Evolutionary conservation across 2,888 invertebrate species (phyloP).

Genomic region (Teinopalpus imperialis): DNA sequence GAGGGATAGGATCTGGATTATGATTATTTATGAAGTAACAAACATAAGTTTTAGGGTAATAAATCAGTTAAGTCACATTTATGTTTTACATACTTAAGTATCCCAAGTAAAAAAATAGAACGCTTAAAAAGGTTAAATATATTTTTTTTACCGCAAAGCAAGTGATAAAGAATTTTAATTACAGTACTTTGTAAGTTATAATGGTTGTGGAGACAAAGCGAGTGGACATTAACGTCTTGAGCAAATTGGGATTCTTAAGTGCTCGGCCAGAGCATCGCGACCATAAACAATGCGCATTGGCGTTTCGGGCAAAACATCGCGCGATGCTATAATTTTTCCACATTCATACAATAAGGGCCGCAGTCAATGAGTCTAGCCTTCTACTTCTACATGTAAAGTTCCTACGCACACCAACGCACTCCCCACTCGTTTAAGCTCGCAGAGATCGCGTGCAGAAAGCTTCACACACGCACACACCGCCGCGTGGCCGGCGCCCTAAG

Average conservation of each 20-base stretch:
- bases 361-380: slow-evolving; percentile 82
- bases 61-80: no score
- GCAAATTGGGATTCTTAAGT: slow-evolving; percentile 76
- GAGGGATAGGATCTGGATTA: no score
- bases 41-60: no score
- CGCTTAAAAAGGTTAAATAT: no score
- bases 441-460: slow-evolving; percentile 80
- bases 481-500: slow-evolving; percentile 78
- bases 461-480: slow-evolving; percentile 74
- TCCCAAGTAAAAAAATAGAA: no score
- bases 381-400: slow-evolving; percentile 72
- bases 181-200: slow-evolving; percentile 67
- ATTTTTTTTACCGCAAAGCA: slow-evolving; percentile 11
- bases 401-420: slow-evolving; percentile 65
- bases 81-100: no score
- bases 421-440: slow-evolving; percentile 72
- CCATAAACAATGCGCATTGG: slow-evolving; percentile 75
- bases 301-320: slow-evolving; percentile 74
- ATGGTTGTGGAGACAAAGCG: slow-evolving; percentile 66
- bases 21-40: no score
- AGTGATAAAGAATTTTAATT: slow-evolving; percentile 57
- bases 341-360: slow-evolving; percentile 81
- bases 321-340: slow-evolving; percentile 80
- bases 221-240: slow-evolving; percentile 63
- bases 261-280: slow-evolving; percentile 50